A percentile compares a stretch with the other conserved stretches of the same genome.
phyloP scores from a whole-genome alignment of 2,888 invertebrate species.

The Vandiemenella viatica region DNA sequence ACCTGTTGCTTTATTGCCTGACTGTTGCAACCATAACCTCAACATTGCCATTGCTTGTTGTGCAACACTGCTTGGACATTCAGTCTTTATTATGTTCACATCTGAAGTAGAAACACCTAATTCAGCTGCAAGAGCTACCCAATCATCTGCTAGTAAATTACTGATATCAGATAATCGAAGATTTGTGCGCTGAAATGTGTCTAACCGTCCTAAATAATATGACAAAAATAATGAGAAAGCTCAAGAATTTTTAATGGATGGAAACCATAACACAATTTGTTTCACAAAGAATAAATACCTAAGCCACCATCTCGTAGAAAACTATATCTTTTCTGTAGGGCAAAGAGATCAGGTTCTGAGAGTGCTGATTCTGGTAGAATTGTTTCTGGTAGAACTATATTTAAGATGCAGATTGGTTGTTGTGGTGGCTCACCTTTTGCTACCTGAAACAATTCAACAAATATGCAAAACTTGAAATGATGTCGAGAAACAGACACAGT shows the following conservation, averaged over 20 bases:
- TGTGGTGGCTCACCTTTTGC: constrained; percentile 70
- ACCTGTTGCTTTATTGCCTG: constrained; percentile 32
- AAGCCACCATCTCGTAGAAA: constrained; percentile 37
- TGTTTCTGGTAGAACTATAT: constrained; percentile 89
- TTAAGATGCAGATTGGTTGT: constrained; percentile 86
- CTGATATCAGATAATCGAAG: constrained; percentile 57
- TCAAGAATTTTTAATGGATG: too few species aligned
- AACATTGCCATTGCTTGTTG: constrained; percentile 61
- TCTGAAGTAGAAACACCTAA: constrained; percentile 56
- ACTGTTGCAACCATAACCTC: constrained; percentile 39
- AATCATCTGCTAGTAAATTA: constrained; percentile 53
- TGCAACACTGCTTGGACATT: constrained; percentile 49
- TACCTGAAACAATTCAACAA: constrained; percentile 23
- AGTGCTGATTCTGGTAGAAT: constrained; percentile 45
- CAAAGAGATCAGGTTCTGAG: constrained; percentile 33
- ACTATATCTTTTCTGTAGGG: constrained; percentile 35
- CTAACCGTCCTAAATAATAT: constrained; percentile 21
- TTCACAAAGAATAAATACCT: too few species aligned
- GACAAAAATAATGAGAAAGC: too few species aligned
- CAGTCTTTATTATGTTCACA: constrained; percentile 55
- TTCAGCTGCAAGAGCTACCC: constrained; percentile 53
- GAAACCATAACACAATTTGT: too few species aligned
- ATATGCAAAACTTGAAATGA: not conserved
- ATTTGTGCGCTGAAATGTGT: constrained; percentile 43
- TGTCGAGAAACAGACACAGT: not conserved